Base-by-base conservation (phyloP, 92 coral and sea anemone genomes). In the Diadumene lineata region DNA sequence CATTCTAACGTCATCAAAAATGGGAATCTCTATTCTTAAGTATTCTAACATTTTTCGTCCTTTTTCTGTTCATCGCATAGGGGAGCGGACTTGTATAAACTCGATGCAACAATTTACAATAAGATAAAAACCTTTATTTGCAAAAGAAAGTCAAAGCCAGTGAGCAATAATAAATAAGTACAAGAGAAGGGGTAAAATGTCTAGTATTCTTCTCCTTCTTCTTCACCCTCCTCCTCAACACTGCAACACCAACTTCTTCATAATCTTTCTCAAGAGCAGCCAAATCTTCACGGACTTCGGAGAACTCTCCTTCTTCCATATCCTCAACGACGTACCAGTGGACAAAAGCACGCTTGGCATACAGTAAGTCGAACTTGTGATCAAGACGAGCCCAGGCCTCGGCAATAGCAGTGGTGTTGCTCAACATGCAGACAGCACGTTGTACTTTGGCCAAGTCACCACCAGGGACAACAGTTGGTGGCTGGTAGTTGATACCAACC, bases 281-380 rank as follows among this genome's bases (percentile, higher is more conserved):
- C 79, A 92, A 57, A 78, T 92, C 98, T 69, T 92, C 98, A 44
- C 98, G 98, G 26, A 96, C 98, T 79, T 93, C 98, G 0, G 98
- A 87, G 88, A 93, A 93, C 92, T 93, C 98, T 72, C 98, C 98
- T 69, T 92, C 97, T 34, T 92, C 97, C 97, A 92, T 92, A 10
- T 93, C 97, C 76, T 92, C 97, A 32, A 93, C 97, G 46, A 92
- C 97, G 79, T 93, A 93, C 98, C 98, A 93, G 81, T 93, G 98
- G 27, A 93, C 98, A 84, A 93, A 93, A 0, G 98, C 98, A 70
- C 98, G 97, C 79, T 91, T 91, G 72, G 97, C 90, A 69, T 91
- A 91, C 97, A 91, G 88, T 89, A 91, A 73, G 76, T 91, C 97
- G 79, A 88, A 91, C 86, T 91, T 91, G 79, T 91, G 97, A 60